A percentile compares a stretch with the other conserved stretches of the same genome.
Conservation (phyloP, 1,140 invertebrate species). For the Drosophila grimshawi region DNA sequence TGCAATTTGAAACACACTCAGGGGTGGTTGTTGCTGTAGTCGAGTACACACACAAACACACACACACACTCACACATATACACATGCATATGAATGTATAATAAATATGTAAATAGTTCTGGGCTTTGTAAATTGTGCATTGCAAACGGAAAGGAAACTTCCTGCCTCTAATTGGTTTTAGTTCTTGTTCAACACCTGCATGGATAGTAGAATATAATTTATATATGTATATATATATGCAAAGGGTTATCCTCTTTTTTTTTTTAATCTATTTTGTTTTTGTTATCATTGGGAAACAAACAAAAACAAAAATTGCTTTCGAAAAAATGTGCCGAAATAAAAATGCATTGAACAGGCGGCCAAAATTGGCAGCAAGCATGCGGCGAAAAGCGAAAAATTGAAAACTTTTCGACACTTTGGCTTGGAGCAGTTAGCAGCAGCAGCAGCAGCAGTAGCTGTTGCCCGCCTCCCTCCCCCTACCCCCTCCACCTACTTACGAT, state of each 20-base stretch:
- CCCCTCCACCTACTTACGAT: slow-evolving; percentile 11
- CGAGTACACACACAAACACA: slow-evolving; percentile 8
- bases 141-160: slow-evolving; percentile 62
- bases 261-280: not conserved
- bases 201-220: not conserved
- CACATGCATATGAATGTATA: not conserved
- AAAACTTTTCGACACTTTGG: slow-evolving; percentile 17
- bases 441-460: slow-evolving; percentile 18
- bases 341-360: slow-evolving; percentile 69
- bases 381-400: not conserved
- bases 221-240: not conserved
- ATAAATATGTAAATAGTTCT: slow-evolving; percentile 18
- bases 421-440: slow-evolving; percentile 21
- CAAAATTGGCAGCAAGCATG: slow-evolving; percentile 53
- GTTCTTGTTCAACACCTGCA: slow-evolving; percentile 15
- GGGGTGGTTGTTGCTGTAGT: slow-evolving; percentile 51
- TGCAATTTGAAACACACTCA: slow-evolving; percentile 59
- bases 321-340: slow-evolving; percentile 71
- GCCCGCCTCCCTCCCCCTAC: not conserved
- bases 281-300: slow-evolving; percentile 2
- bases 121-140: slow-evolving; percentile 22
- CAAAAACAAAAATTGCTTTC: slow-evolving; percentile 31
- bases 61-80: slow-evolving; percentile 29
- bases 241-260: too few relatives aligned
- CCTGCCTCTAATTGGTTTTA: slow-evolving; percentile 65